These are phyloP conservation scores for Ceratina calcarata DNA, from an alignment of 1,140 invertebrate species.

Conservation along the genomic window DNA sequence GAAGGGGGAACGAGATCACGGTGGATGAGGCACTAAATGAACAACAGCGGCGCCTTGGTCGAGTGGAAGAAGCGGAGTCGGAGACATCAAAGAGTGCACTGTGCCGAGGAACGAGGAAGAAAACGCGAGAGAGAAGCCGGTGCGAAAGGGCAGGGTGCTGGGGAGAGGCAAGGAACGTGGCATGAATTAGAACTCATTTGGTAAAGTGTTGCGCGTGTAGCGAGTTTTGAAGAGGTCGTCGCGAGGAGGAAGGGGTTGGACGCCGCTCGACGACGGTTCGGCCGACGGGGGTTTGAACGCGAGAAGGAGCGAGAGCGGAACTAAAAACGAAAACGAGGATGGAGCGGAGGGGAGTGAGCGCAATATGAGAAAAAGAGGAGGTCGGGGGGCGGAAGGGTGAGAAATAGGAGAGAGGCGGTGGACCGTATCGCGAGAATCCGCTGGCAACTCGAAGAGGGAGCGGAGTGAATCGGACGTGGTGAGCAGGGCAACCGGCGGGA, in stretches of 20 bases:
- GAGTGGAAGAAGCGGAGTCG: conserved; percentile 23
- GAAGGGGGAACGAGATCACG: no score
- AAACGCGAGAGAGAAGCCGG: background rate
- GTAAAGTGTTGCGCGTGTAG: conserved; percentile 62
- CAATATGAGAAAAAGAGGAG: conserved; percentile 21
- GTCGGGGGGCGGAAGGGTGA: background rate
- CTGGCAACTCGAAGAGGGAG: background rate
- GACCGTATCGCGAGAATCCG: conserved; percentile 28
- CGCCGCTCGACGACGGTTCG: background rate
- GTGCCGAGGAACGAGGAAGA: background rate
- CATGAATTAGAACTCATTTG: conserved; percentile 71
- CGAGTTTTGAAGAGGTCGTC: conserved; percentile 45
- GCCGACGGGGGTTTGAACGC: background rate
- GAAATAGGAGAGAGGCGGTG: background rate
- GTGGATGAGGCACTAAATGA: conserved; percentile 23
- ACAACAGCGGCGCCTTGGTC: conserved; percentile 32
- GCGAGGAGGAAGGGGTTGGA: background rate
- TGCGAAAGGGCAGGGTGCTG: background rate
- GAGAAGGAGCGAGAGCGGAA: background rate
- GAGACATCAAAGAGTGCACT: conserved; percentile 10
- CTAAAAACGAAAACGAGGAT: conserved; percentile 36
- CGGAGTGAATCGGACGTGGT: background rate
- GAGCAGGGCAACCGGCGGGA: background rate
- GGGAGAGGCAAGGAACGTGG: conserved; percentile 36
- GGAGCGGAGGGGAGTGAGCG: background rate